phyloP scores from a whole-genome alignment of 2,888 invertebrate genomes.

The Xestia ashworthii region DNA sequence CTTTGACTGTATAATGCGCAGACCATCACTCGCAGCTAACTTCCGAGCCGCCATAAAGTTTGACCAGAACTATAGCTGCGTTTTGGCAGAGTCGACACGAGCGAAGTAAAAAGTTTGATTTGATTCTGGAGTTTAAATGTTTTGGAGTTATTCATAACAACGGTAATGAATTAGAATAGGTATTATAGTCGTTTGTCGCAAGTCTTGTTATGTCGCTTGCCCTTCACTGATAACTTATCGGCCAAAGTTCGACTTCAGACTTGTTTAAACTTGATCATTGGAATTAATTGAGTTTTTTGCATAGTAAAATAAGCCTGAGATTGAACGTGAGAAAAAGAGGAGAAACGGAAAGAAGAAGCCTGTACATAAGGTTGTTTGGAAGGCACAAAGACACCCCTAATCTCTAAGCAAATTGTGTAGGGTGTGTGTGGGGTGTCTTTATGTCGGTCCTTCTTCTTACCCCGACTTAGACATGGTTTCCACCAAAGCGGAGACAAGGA shows the following conservation, averaged over 20 bases:
- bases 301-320: background rate
- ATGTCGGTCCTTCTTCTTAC: background rate
- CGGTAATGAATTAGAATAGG: background rate
- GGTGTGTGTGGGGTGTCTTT: background rate
- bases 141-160: background rate
- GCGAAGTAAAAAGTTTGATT: background rate
- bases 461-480: background rate
- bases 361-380: background rate
- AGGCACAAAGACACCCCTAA: background rate
- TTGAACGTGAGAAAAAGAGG: background rate
- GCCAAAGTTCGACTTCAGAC: constrained; percentile 1
- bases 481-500: no score
- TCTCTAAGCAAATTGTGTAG: background rate
- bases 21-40: no score
- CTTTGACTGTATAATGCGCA: no score
- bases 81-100: background rate
- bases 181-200: background rate
- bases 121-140: background rate
- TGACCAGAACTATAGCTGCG: background rate
- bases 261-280: background rate
- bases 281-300: background rate
- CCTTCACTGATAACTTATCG: constrained; percentile 28
- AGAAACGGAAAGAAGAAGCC: background rate
- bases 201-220: constrained; percentile 3
- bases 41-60: no score